Percentiles rank a stretch among this genome's conserved stretches.
These are phyloP conservation scores for Actinopyga echinites DNA, from an alignment of 53 echinoderm and acorn worm species.

Conservation along the genomic window DNA sequence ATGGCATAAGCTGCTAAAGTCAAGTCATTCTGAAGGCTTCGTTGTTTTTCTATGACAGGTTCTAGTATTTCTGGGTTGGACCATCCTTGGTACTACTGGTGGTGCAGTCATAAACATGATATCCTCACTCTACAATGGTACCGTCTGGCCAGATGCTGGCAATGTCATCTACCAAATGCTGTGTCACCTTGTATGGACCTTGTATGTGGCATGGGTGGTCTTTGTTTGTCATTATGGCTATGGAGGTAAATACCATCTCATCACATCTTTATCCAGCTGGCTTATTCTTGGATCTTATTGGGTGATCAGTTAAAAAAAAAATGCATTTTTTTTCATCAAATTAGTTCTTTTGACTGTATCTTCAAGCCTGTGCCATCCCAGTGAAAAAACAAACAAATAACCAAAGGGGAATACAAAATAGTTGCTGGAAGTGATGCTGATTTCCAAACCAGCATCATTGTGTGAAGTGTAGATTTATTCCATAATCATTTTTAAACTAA, in stretches of 20 bases:
- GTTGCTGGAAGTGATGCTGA: no score
- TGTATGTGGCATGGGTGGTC: slow-evolving; percentile 66
- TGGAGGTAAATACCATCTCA: slow-evolving; percentile 47
- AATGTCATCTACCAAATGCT: slow-evolving; percentile 3
- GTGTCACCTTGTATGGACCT: slow-evolving; percentile 48
- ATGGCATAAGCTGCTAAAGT: no score
- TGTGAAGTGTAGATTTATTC: background rate
- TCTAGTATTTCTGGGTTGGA: slow-evolving; percentile 16
- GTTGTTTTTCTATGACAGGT: background rate
- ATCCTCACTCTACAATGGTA: slow-evolving; percentile 36
- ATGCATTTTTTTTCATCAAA: no score
- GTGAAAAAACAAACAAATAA: no score
- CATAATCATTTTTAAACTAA: background rate
- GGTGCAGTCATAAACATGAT: slow-evolving; percentile 49
- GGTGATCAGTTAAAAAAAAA: no score
- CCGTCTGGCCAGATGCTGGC: background rate
- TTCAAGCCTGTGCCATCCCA: no score
- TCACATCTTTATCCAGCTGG: background rate
- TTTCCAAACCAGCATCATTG: no score
- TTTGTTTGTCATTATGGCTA: slow-evolving; percentile 78
- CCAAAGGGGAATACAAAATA: no score
- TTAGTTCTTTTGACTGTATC: no score
- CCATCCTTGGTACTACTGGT: background rate
- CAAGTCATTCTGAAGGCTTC: background rate
- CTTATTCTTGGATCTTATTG: background rate